Evolutionary conservation across 2,797 vertebrate species (phyloP), one percentile per base, ranked within the genome.

Genomic region (Phyllotis vaccarum): DNA sequence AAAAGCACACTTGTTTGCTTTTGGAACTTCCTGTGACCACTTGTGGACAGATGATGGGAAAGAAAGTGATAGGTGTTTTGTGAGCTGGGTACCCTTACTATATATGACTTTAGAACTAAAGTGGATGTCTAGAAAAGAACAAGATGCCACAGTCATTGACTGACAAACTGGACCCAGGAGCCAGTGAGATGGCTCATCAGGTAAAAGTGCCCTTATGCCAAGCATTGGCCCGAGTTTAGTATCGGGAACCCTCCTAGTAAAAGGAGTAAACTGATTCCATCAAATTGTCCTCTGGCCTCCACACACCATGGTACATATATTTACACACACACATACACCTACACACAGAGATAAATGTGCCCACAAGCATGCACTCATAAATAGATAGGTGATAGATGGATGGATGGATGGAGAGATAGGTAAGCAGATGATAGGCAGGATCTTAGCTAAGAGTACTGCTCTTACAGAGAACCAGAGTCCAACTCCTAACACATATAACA

Each of bases 11-110:
- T 91, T 90, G 3, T 94, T 94, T 95, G 89, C 90, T 85, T 70
- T 60, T 31, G 89, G 95, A 98, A 97, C 92, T 93, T 95, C 52
- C 14, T 78, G 70, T 62, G 56, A 64, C 60, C 58, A 29, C 82
- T 88, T 89, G 62, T 76, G 89, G 66, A 90, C 34, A 12, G 3
- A 31, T 70, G 85, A 37, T 58, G 68, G 56, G 52, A 74, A 81
- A 66, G 31, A 49, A 49, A 87, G 5, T 46, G 27, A 80, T 11
- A 46, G 83, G 64, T n/a, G 40, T 46, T 93, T 81, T 72, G 31
- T 37, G 91, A 92, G 16, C n/a, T 80, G 87, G 58, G 6, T 94
- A 24, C n/a, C 70, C 66, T 81, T 68, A 43, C n/a, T n/a, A 29
- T 82, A 46, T 75, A 56, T 79, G 54, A 17, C 52, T 95, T 89